These are phyloP conservation scores for Elachura formosa DNA, from an alignment of 2,113 vertebrate genomes.

Conservation along the genomic window DNA sequence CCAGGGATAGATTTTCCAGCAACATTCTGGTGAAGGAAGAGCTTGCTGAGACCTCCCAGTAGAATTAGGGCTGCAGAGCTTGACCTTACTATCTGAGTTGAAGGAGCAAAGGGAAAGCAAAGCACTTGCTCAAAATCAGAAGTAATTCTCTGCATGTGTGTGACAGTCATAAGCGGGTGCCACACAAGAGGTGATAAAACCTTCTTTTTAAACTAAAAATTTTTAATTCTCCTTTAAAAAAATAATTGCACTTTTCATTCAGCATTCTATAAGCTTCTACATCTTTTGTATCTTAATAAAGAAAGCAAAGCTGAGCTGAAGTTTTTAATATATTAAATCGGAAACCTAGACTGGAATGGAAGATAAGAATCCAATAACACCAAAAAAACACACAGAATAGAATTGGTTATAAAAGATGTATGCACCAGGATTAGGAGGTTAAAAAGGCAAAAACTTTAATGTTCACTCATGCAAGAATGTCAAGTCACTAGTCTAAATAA, in stretches of 20 bases:
- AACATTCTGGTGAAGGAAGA: neutral
- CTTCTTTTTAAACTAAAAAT: neutral
- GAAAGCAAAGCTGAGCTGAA: slow-evolving; percentile 3
- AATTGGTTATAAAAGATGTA: slow-evolving; percentile 69
- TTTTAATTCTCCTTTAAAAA: neutral
- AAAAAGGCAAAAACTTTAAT: slow-evolving; percentile 70
- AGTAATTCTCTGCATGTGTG: neutral
- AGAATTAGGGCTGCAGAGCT: neutral
- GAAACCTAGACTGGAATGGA: slow-evolving; percentile 57
- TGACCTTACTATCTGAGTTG: neutral
- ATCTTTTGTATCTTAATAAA: slow-evolving; percentile 22
- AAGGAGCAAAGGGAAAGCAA: neutral
- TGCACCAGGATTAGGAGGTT: slow-evolving; percentile 67
- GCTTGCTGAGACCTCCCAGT: neutral
- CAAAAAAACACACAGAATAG: slow-evolving; percentile 57
- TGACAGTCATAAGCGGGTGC: neutral
- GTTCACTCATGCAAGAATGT: slow-evolving; percentile 68
- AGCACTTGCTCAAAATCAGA: neutral
- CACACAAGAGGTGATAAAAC: neutral
- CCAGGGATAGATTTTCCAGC: neutral
- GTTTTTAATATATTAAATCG: slow-evolving; percentile 49
- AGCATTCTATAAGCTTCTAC: neutral
- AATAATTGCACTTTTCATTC: neutral
- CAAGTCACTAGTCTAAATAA: slow-evolving; percentile 62
- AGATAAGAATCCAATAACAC: slow-evolving; percentile 66